Evolutionary conservation across 2,797 vertebrate genomes (phyloP), one percentile per base, ranked within the genome.

Genomic region (Clarias platycephalus): DNA sequence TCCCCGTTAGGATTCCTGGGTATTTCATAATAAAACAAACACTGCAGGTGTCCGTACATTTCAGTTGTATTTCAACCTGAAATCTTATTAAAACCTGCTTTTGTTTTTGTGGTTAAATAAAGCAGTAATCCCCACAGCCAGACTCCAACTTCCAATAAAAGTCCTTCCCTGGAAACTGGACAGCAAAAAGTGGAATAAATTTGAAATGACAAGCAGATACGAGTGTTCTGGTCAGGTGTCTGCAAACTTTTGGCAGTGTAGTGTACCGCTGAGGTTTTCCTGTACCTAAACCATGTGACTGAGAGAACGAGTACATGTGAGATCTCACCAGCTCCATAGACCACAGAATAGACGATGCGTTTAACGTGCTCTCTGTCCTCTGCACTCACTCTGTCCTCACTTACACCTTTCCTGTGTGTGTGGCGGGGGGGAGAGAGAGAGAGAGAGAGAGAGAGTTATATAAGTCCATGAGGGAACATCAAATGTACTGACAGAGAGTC

Each of bases 281-380:
- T 72, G 9, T 71, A 49, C 40, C 7, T 16, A 74, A 24, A 24
- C 13, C 5, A 20, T 63, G 57, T 37, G 60, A 72, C 22, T 28
- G 0, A 37, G 18, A 31, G 63, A 71, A 13, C 0, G 37, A 49
- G n/a, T 31, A 31, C 15, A 15, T n/a, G 22, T 26, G 18, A 74
- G 18, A 83, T 40, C 91, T 92, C 86, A 98, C 97, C 97, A 93
- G 96, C 97, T 90, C 97, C 97, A 22, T 98, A 98, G 89, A 99
- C 92, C 74, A 96, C 94, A 0, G 97, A 95, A 88, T 98, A 98
- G 86, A 97, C 95, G 0, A 97, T 88, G 24, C 96, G 95, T 84
- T 98, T 98, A 86, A 96, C 94, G 62, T 96, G 96, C 80, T 98
- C 97, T 87, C 97, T 93, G 67, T 97, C 96, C 81, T 91, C 74